Percentiles rank a stretch among this genome's conserved stretches.
Conservation (phyloP, 2,113 vertebrate species). For the Odocoileus virginianus region DNA sequence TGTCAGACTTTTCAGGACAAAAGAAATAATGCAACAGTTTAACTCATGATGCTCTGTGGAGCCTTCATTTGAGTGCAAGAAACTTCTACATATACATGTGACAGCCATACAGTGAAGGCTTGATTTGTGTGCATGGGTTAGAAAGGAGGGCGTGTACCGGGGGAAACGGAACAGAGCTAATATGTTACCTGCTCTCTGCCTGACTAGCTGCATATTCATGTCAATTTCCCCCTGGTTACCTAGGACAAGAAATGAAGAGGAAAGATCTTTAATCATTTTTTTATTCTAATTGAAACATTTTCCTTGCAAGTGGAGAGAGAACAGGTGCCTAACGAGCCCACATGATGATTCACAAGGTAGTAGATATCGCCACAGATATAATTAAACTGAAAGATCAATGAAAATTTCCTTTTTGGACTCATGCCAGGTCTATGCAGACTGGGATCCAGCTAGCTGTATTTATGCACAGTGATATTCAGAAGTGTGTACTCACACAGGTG, state of each 20-base stretch:
- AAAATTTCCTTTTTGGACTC: conserved; percentile 64
- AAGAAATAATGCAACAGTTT: conserved; percentile 14
- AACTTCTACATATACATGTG: not conserved
- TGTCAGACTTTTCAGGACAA: not conserved
- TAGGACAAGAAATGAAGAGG: conserved; percentile 20
- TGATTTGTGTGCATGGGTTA: not conserved
- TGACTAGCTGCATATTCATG: conserved; percentile 65
- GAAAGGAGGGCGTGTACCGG: not conserved
- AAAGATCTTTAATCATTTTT: conserved; percentile 66
- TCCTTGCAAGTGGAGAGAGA: conserved; percentile 69
- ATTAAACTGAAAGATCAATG: conserved; percentile 76
- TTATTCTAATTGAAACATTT: conserved; percentile 74
- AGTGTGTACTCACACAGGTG: conserved; percentile 40
- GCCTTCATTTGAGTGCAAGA: conserved; percentile 28
- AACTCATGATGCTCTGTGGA: not conserved
- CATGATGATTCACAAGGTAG: conserved; percentile 71
- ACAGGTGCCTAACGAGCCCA: conserved; percentile 71
- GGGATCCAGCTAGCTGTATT: conserved; percentile 38
- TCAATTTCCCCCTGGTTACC: conserved; percentile 64
- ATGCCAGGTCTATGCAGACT: conserved; percentile 41
- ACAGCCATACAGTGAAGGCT: not conserved
- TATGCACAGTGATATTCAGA: conserved; percentile 34
- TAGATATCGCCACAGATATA: conserved; percentile 63
- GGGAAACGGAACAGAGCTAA: conserved; percentile 32
- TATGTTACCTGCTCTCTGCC: conserved; percentile 54